Evolutionary conservation across 2,888 invertebrate species (phyloP), one percentile per base, ranked within the genome.

Genomic region (Noctua fimbriata): DNA sequence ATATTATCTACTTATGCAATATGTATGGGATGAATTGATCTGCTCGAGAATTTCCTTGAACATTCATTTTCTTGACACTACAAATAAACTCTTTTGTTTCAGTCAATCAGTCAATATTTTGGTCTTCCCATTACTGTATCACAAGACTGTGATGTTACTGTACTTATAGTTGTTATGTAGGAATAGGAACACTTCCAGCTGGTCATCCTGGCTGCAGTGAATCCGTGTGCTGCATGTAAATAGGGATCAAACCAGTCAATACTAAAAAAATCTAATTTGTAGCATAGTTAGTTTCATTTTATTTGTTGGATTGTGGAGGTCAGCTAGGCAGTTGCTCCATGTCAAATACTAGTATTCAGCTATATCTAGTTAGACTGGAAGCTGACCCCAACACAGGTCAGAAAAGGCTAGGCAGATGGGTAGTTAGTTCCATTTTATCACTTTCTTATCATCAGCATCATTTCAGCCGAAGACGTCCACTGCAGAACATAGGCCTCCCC

Each of bases 1-100:
- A n/a, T 14, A 44, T 10, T 14, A 44, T 10, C 7, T 44, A 60
- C 36, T 83, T 82, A 79, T 41, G 79, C 78, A 83, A 78, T 78
- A 69, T 52, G 4, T 16, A 24, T n/a, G 12, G 28, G 1, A 52
- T 44, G 44, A 52, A 83, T 36, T 78, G 12, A 69, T 69, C 36
- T 52, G 5, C 24, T 36, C 21, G n/a, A n/a, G 18, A 32, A 14
- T 32, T 67, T 14, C n/a, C n/a, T 14, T 12, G 18, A 47, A 21
- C 28, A 72, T 5, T 49, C 6, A 49, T 41, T n/a, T 21, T 47
- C 14, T 28, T 36, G n/a, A 21, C 60, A 44, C 5, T 49, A 49
- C 55, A 55, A 58, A 1, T 32, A 49, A 49, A 7, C 41, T 44
- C 44, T 44, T 12, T 12, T 44, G 14, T 44, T 44, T 32, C 32